These are phyloP conservation scores for Vombatus ursinus DNA, from an alignment of 2,113 vertebrate genomes.

Conservation along the genomic window DNA sequence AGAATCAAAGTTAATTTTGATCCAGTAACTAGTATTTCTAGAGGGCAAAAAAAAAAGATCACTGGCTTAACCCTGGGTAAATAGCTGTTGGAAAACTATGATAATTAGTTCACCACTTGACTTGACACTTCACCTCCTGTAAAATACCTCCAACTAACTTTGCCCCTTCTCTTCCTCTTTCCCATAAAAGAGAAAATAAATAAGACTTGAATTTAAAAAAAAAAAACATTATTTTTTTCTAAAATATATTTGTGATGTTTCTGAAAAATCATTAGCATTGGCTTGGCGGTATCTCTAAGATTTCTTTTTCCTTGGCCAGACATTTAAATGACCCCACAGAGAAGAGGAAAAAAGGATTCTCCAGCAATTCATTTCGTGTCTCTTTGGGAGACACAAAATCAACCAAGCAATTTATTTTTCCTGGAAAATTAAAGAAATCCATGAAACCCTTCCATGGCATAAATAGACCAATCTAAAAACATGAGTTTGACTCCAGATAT, in stretches of 20 bases:
- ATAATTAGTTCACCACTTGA: background rate
- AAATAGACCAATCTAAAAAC: background rate
- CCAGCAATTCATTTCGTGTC: background rate
- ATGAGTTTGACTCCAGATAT: rapidly evolving
- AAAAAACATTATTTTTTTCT: background rate
- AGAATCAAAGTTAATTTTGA: background rate
- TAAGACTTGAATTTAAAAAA: background rate
- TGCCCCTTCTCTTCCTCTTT: background rate
- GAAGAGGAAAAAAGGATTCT: slow-evolving; percentile 11
- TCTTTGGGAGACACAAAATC: background rate
- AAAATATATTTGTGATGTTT: background rate
- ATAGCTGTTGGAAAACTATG: background rate
- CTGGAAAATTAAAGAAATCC: background rate
- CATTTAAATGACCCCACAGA: background rate
- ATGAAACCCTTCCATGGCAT: background rate
- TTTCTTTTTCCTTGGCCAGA: slow-evolving; percentile 26
- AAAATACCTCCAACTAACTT: slow-evolving; percentile 2
- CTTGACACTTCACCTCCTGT: slow-evolving; percentile 8
- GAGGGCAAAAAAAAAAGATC: slow-evolving; percentile 44
- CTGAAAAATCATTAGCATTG: slow-evolving; percentile 42
- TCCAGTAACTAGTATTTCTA: background rate
- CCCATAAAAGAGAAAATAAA: slow-evolving; percentile 24
- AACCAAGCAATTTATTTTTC: slow-evolving; percentile 35
- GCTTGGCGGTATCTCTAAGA: slow-evolving; percentile 35
- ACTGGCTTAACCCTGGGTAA: background rate